Percentiles rank a stretch among this genome's conserved stretches.
Evolutionary conservation across 2,113 vertebrate species (phyloP).

Genomic region (Tretioscincus oriximinensis): DNA sequence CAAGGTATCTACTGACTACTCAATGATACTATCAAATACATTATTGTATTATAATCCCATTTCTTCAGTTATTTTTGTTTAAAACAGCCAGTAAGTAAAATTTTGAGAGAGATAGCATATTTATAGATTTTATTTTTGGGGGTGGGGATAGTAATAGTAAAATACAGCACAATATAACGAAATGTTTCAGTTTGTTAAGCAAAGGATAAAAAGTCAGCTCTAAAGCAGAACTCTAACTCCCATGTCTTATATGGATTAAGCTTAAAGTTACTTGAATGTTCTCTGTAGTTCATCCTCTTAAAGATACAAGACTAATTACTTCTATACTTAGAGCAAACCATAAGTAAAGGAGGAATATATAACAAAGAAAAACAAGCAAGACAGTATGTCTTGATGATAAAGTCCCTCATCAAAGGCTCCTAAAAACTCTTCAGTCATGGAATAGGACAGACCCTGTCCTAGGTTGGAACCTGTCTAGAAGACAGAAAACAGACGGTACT

Average conservation of each 20-base stretch:
- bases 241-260: constrained; percentile 10
- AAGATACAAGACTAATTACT: constrained; percentile 16
- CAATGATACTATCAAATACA: constrained; percentile 50
- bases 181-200: constrained; percentile 50
- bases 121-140: neutral
- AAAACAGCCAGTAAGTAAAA: constrained; percentile 64
- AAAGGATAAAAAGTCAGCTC: constrained; percentile 29
- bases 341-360: neutral
- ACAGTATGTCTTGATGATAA: neutral
- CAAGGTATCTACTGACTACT: constrained; percentile 44
- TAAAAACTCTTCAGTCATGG: too few species aligned
- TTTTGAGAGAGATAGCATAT: constrained; percentile 5
- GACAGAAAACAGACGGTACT: too few species aligned
- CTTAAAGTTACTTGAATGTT: neutral
- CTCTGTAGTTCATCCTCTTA: constrained; percentile 10
- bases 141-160: constrained; percentile 6
- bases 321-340: neutral
- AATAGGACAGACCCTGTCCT: too few species aligned
- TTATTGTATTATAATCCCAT: constrained; percentile 49
- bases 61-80: constrained; percentile 57
- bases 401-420: too few species aligned
- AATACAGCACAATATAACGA: constrained; percentile 27
- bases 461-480: too few species aligned
- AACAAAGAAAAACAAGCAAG: too few species aligned
- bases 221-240: constrained; percentile 8